Base-by-base conservation (phyloP, 2,888 invertebrate species). In the Caenorhabditis sp. region DNA sequence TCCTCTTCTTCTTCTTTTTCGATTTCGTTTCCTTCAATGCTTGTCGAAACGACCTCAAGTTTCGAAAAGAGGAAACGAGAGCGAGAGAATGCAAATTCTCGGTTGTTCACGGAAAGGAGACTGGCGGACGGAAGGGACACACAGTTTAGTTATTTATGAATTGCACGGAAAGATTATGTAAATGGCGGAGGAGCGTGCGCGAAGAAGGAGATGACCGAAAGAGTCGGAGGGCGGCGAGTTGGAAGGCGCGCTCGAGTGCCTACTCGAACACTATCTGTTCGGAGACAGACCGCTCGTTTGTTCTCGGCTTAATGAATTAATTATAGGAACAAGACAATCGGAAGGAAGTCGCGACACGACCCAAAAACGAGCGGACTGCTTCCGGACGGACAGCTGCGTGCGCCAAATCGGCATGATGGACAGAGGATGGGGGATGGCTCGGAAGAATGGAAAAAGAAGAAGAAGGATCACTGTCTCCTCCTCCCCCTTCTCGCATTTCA, bases 271-370 rank as follows among this genome's bases (percentile, higher is more conserved):
- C 68, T 58, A 52, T 52, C 22, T 37, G 37, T 66, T 20, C 50
- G 41, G 26, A 8, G 26, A 8, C 24, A 15, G 7, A 22, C 22
- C 35, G 22, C 27, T 48, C 50, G 68, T 65, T 65, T 65, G 65
- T 65, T 65, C 65, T 65, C 55, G 65, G 65, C 48, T 68, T 68
- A 68, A 68, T 68, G 68, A 68, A 68, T 68, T 68, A 68, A 68
- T 68, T 68, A 66, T 58, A 45, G 59, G 58, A 66, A 66, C 55
- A 63, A 52, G 65, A 43, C 59, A 65, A 73, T 59, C 63, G 58
- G 63, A 52, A 68, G 61, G 50, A 50, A 41, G 50, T 30, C 56
- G 26, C 13, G 45, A 41, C 17, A 17, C 7, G 41, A 41, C n/a
- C 56, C 46, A 58, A 59, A 66, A 58, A 48, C 48, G 26, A 27